Conservation (phyloP, 1,140 invertebrate species). For the Coboldia fuscipes region DNA sequence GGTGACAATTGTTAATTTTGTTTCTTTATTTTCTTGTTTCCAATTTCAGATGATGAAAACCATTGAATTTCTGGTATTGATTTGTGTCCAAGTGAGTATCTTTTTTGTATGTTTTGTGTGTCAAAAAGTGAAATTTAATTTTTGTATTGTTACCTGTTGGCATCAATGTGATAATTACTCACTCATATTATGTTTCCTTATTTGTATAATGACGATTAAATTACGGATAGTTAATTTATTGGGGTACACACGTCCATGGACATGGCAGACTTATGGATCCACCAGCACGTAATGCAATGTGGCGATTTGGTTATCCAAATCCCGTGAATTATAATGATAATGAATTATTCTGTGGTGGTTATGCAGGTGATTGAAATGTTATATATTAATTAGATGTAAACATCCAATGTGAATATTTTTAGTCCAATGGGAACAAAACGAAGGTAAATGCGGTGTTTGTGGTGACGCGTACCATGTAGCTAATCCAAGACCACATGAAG, state of each 20-base stretch:
- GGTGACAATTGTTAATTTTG: too few relatives aligned
- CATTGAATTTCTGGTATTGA: too few relatives aligned
- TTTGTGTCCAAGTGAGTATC: too few relatives aligned
- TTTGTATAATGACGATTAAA: too few relatives aligned
- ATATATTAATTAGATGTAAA: not conserved
- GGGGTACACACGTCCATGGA: conserved; percentile 27
- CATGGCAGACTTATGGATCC: conserved; percentile 78
- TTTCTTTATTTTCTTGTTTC: too few relatives aligned
- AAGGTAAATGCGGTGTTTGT: conserved; percentile 69
- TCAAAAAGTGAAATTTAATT: too few relatives aligned
- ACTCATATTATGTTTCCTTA: too few relatives aligned
- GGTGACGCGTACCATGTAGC: conserved; percentile 60
- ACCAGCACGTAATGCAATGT: conserved; percentile 77
- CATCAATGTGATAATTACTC: too few relatives aligned
- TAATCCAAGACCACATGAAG: conserved; percentile 62
- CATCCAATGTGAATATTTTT: conserved; percentile 3
- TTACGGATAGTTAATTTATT: too few relatives aligned
- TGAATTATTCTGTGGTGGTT: conserved; percentile 60
- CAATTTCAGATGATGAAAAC: too few relatives aligned
- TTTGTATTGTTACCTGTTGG: too few relatives aligned
- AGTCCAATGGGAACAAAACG: conserved; percentile 73
- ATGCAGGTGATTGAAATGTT: conserved; percentile 35
- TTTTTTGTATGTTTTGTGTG: too few relatives aligned
- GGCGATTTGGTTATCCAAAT: conserved; percentile 80
- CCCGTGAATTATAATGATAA: conserved; percentile 91